These are phyloP conservation scores for Leptura quadrifasciata DNA, from an alignment of 2,888 invertebrate genomes.

Conservation along the genomic window DNA sequence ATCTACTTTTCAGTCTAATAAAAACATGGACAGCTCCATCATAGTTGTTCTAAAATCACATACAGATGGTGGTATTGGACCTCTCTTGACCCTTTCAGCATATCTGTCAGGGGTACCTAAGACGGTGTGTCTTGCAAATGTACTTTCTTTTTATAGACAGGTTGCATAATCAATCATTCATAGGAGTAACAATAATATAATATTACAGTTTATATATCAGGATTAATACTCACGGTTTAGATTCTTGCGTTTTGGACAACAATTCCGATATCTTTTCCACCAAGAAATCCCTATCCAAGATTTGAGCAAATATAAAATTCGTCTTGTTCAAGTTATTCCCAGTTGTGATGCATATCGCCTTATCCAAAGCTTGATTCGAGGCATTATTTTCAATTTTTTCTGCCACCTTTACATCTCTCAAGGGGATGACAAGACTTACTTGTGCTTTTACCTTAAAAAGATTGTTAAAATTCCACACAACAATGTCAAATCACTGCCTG, in stretches of 20 bases:
- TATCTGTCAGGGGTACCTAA: too few relatives aligned
- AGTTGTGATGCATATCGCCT: constrained; percentile 88
- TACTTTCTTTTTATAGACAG: too few relatives aligned
- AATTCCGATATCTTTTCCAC: constrained; percentile 93
- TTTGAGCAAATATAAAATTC: constrained; percentile 91
- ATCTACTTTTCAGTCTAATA: too few relatives aligned
- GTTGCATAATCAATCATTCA: too few relatives aligned
- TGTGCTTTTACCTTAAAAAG: constrained; percentile 81
- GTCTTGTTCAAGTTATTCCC: constrained; percentile 85
- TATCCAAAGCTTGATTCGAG: constrained; percentile 77
- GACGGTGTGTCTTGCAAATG: too few relatives aligned
- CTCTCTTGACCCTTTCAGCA: too few relatives aligned
- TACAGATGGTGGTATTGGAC: too few relatives aligned
- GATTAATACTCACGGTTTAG: constrained; percentile 55
- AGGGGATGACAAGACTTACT: constrained; percentile 91
- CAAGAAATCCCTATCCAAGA: constrained; percentile 91
- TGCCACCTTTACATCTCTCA: constrained; percentile 86
- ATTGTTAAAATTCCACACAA: constrained; percentile 13
- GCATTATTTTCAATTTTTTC: constrained; percentile 85
- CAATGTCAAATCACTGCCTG: neutral
- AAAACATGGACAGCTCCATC: too few relatives aligned
- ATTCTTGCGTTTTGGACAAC: constrained; percentile 79
- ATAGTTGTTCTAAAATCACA: too few relatives aligned
- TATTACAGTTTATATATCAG: too few relatives aligned
- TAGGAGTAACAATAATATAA: too few relatives aligned